Conservation (phyloP, 2,113 vertebrate genomes). For the Tapirus terrestris region DNA sequence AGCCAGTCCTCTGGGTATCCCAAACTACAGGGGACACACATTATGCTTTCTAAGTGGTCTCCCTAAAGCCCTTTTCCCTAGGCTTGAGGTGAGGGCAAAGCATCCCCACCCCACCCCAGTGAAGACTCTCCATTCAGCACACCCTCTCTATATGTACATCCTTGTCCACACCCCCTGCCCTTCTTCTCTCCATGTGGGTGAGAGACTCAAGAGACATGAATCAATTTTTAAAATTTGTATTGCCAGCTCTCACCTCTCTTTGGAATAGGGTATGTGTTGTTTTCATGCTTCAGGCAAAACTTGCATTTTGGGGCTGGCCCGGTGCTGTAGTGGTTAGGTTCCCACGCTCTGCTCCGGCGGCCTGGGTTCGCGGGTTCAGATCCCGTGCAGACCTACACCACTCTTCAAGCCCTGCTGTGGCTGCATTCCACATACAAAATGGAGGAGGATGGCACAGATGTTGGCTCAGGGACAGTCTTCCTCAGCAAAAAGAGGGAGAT, state of each 20-base stretch:
- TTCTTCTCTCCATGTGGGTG: neutral
- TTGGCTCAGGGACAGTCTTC: no score
- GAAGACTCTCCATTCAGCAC: neutral
- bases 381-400: no score
- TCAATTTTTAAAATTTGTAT: neutral
- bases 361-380: no score
- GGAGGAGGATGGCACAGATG: no score
- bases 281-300: neutral
- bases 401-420: no score
- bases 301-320: neutral
- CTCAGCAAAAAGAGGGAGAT: no score
- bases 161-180: accelerated
- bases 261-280: neutral
- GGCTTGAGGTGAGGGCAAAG: neutral
- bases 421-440: no score
- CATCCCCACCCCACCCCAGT: no score
- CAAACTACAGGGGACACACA: neutral
- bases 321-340: no score
- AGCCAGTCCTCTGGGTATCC: neutral
- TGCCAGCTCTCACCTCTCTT: neutral
- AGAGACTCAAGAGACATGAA: neutral
- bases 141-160: neutral
- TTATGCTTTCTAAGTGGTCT: neutral
- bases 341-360: no score
- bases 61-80: neutral